Evolutionary conservation across 2,888 invertebrate species (phyloP), one percentile per base, ranked within the genome.

Genomic region (Andrena praecox): DNA sequence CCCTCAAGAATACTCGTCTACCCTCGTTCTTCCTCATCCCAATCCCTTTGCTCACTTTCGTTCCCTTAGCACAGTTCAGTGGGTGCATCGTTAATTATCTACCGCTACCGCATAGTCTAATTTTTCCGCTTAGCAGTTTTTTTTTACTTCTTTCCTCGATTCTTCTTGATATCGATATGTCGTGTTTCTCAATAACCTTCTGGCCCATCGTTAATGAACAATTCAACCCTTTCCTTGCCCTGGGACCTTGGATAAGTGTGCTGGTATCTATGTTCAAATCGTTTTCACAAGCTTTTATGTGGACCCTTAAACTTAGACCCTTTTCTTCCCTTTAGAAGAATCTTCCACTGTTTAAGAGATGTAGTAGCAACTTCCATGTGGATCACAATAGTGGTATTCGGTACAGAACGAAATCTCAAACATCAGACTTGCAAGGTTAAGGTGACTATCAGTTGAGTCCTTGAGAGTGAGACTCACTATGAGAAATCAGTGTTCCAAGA

Each of bases 81-180:
- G 12, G 10, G 52, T 69, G 50, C 63, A 63, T 27, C 52, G 52
- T 54, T 69, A 52, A 78, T 62, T 76, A 67, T 48, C 77, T 67
- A 80, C 16, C 54, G 50, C 35, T 52, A 52, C 12, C 31, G 48
- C 50, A 20, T 52, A 33, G 64, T 56, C 60, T 63, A 68, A 78
- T 52, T 33, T 33, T 52, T 35, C 48, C 35, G 27, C 10, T 29
- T 67, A 70, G 29, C 12, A 54, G 66, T 48, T 56, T 62, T 33
- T 42, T 31, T 12, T 10, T 5, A 31, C 24, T 35, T 20, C 4
- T 35, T 48, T 24, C 2, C 35, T 77, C 29, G 62, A 59, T 63
- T 64, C 16, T 56, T 48, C 73, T 56, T 52, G 66, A 66, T 60
- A 82, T 77, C 82, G 82, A 81, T 83, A 83, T 83, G 82, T 82